A percentile compares a stretch with the other conserved stretches of the same genome.
phyloP scores from a whole-genome alignment of 2,113 vertebrate genomes.

The Oryzias woworae region DNA sequence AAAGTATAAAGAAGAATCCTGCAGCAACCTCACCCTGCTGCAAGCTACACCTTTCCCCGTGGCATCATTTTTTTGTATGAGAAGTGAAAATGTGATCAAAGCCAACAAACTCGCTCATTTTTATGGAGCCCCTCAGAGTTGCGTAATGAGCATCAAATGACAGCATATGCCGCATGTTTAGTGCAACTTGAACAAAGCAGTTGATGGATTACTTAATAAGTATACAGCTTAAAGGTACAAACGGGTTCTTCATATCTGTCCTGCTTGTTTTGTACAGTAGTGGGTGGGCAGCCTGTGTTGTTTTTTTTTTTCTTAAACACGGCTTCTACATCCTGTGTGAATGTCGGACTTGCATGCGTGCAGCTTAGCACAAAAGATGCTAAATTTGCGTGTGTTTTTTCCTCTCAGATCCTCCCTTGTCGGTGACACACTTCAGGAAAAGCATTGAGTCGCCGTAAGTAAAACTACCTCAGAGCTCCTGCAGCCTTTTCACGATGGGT shows the following conservation, averaged over 20 bases:
- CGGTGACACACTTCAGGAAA: constrained; percentile 99
- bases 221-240: background rate
- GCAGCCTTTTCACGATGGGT: constrained; percentile 39
- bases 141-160: too few species aligned
- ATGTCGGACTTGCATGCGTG: constrained; percentile 8
- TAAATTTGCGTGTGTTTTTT: constrained; percentile 53
- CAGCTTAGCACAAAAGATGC: constrained; percentile 12
- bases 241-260: background rate
- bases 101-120: too few species aligned
- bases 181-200: background rate
- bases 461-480: constrained; percentile 25
- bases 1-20: too few species aligned
- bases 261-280: constrained; percentile 9
- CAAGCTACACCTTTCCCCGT: too few species aligned
- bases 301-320: too few species aligned
- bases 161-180: too few species aligned
- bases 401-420: constrained; percentile 93
- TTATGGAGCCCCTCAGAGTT: too few species aligned
- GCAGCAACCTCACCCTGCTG: too few species aligned
- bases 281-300: background rate
- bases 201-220: constrained; percentile 21
- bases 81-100: too few species aligned
- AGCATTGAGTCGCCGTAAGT: constrained; percentile 99
- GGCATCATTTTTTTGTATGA: too few species aligned
- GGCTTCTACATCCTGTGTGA: constrained; percentile 3